phyloP scores from a whole-genome alignment of 1,140 invertebrate genomes.

The Drosophila repletoides region DNA sequence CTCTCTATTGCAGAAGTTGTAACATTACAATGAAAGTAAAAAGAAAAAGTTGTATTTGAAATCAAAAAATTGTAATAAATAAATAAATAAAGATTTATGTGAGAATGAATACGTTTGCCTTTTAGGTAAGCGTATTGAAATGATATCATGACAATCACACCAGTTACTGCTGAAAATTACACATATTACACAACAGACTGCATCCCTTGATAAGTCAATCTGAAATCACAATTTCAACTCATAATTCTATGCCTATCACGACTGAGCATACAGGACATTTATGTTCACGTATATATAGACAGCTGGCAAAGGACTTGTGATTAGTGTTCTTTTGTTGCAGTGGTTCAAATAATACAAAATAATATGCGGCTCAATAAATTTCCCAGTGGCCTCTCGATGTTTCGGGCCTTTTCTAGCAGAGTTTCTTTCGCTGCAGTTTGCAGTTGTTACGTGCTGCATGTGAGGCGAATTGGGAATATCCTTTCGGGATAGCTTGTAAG shows the following conservation, averaged over 20 bases:
- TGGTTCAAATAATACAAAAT: neutral
- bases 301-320: neutral
- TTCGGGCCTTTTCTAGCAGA: neutral
- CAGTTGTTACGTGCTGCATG: constrained; percentile 37
- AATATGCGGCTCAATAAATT: constrained; percentile 4
- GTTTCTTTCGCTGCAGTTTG: constrained; percentile 20
- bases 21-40: too few relatives aligned
- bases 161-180: too few relatives aligned
- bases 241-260: constrained; percentile 25
- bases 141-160: too few relatives aligned
- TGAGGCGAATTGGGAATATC: neutral
- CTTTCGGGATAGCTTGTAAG: neutral
- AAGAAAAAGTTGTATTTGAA: too few relatives aligned
- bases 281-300: too few relatives aligned
- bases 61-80: too few relatives aligned
- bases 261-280: neutral
- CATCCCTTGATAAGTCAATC: neutral
- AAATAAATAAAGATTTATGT: too few relatives aligned
- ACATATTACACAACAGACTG: neutral
- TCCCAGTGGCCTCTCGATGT: neutral
- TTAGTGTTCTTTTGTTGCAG: constrained; percentile 13
- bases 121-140: too few relatives aligned
- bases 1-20: too few relatives aligned
- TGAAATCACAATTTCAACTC: constrained; percentile 3
- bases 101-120: too few relatives aligned